Conservation (phyloP, 1,140 invertebrate species). For the Galendromus occidentalis region DNA sequence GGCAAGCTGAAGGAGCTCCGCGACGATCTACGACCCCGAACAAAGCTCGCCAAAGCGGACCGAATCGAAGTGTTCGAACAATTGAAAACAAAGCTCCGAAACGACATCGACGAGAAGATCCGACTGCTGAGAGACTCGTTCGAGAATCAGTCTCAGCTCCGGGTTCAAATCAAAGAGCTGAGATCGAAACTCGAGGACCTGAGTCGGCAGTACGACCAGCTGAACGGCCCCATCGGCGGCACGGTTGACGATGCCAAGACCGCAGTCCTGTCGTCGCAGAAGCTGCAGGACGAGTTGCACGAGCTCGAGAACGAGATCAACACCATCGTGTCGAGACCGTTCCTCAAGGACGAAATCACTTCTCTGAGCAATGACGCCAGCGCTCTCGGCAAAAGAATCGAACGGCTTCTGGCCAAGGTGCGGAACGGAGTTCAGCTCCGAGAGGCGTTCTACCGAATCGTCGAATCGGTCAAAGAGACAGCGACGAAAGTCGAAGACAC, state of each 20-base stretch:
- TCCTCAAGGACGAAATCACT: slow-evolving; percentile 21
- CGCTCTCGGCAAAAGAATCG: not conserved
- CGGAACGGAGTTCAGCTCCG: not conserved
- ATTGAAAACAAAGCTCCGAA: not conserved
- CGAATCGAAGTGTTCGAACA: not conserved
- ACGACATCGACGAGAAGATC: slow-evolving; percentile 5
- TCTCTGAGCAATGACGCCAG: slow-evolving; percentile 12
- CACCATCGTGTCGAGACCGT: slow-evolving; percentile 10
- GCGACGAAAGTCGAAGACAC: not conserved
- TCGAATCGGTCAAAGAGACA: not conserved
- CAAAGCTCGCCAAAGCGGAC: not conserved
- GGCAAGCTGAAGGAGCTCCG: slow-evolving; percentile 14
- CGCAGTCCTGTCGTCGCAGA: slow-evolving; percentile 8
- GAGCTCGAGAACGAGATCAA: slow-evolving; percentile 20
- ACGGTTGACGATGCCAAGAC: slow-evolving; percentile 8
- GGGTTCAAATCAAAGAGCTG: not conserved
- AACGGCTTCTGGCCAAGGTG: not conserved
- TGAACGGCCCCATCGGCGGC: slow-evolving; percentile 1
- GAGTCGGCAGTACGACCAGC: not conserved
- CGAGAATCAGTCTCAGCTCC: not conserved
- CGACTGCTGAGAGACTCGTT: not conserved
- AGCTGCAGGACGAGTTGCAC: slow-evolving; percentile 21
- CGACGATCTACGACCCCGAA: slow-evolving; percentile 12
- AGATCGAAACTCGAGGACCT: not conserved
- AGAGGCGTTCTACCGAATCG: slow-evolving; percentile 7